Conservation (phyloP, 2,797 vertebrate species). For the Urosaurus nigricauda region DNA sequence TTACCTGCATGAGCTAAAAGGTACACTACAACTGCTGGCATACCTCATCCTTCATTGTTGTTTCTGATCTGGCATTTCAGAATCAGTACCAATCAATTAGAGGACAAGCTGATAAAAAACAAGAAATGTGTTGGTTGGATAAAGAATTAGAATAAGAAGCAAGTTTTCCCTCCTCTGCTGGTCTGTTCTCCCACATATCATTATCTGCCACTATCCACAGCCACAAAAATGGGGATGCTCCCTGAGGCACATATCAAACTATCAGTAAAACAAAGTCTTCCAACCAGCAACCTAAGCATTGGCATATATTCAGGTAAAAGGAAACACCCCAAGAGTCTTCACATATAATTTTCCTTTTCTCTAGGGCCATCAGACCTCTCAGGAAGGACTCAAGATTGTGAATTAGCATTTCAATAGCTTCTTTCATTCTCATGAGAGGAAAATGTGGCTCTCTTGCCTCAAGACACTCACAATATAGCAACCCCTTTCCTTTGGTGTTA, state of each 20-base stretch:
- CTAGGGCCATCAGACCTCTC: not conserved
- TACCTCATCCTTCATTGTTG: no score
- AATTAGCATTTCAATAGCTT: not conserved
- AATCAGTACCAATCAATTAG: not conserved
- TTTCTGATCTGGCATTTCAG: no score
- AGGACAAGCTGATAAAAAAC: not conserved
- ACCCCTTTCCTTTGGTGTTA: no score
- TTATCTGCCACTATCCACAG: not conserved
- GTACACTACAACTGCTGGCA: no score
- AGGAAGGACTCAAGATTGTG: not conserved
- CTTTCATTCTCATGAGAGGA: not conserved
- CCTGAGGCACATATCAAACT: no score
- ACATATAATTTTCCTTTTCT: not conserved
- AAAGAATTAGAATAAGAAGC: not conserved
- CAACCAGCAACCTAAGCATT: not conserved
- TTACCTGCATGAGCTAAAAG: no score
- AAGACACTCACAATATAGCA: not conserved
- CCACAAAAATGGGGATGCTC: not conserved
- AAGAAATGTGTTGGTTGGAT: not conserved
- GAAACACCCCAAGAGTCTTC: not conserved
- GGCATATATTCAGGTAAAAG: not conserved
- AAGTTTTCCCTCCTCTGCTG: not conserved
- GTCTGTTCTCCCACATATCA: not conserved
- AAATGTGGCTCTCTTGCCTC: not conserved
- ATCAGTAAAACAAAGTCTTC: not conserved